These are phyloP conservation scores for Antedon mediterranea DNA, from an alignment of 53 echinoderm and acorn worm genomes.

Conservation along the genomic window DNA sequence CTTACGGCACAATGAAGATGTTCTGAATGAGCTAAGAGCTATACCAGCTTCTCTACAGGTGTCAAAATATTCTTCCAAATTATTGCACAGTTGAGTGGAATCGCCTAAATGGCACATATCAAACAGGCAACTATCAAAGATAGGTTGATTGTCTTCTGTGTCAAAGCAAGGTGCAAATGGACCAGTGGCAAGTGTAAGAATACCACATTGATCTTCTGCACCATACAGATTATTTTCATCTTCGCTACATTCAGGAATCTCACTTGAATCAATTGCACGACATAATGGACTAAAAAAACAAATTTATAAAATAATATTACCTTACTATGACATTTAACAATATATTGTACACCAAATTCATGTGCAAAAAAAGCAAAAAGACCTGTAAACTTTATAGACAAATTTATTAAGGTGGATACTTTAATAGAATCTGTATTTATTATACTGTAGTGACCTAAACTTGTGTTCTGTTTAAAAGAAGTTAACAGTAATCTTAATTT, in stretches of 20 bases:
- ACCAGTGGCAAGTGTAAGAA: conserved; percentile 3
- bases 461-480: too few species aligned
- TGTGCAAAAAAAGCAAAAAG: too few species aligned
- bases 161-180: conserved; percentile 5
- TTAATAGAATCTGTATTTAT: too few species aligned
- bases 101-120: conserved; percentile 10
- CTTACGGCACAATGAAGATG: conserved; percentile 9
- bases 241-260: background rate
- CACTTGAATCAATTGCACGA: background rate
- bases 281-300: background rate
- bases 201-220: conserved; percentile 5
- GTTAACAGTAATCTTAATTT: too few species aligned
- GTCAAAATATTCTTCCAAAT: conserved; percentile 1
- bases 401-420: too few species aligned
- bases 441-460: too few species aligned
- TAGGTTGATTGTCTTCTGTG: background rate
- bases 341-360: too few species aligned
- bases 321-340: too few species aligned
- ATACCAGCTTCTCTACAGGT: conserved; percentile 5
- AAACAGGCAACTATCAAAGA: conserved; percentile 1
- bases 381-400: too few species aligned
- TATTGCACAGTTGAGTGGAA: conserved; percentile 3
- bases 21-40: conserved; percentile 2
- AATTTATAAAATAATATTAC: background rate
- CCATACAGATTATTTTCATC: background rate